Conservation (phyloP, 2,888 invertebrate species). For the Cremastobaeus sp. region DNA sequence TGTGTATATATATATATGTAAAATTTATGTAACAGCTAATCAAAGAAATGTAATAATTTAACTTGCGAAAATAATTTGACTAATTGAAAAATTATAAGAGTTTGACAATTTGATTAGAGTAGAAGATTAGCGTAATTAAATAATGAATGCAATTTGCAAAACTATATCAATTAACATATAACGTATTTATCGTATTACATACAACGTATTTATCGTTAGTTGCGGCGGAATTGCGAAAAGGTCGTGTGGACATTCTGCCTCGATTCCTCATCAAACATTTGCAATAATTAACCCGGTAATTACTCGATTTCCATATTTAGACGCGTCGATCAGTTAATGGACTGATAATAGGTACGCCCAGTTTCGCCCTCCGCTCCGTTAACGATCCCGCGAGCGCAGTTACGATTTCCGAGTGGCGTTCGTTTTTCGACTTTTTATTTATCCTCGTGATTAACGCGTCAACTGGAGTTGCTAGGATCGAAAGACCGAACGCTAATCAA, state of each 20-base stretch:
- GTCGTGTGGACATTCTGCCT: conserved; percentile 43
- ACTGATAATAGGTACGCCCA: conserved; percentile 49
- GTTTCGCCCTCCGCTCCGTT: conserved; percentile 37
- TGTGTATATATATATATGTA: too few relatives aligned
- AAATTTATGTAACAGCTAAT: too few relatives aligned
- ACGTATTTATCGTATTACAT: conserved; percentile 44
- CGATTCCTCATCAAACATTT: conserved; percentile 58
- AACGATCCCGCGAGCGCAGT: conserved; percentile 25
- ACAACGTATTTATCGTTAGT: conserved; percentile 27
- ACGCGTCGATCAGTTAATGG: conserved; percentile 55
- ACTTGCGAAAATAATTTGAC: conserved; percentile 3
- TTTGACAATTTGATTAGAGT: too few relatives aligned
- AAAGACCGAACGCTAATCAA: conserved; percentile 64
- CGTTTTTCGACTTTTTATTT: conserved; percentile 55
- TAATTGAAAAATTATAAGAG: too few relatives aligned
- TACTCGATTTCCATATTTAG: conserved; percentile 66
- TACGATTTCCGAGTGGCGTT: neutral
- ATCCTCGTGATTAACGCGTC: conserved; percentile 50
- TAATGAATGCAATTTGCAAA: conserved; percentile 34
- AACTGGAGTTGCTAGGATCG: conserved; percentile 57
- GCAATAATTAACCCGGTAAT: conserved; percentile 65
- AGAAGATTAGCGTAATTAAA: conserved; percentile 33
- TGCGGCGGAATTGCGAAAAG: conserved; percentile 34
- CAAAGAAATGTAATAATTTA: too few relatives aligned
- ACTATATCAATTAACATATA: conserved; percentile 48